A percentile compares a stretch with the other conserved stretches of the same genome.
phyloP scores from a whole-genome alignment of 2,113 vertebrate genomes.

The Melanerpes formicivorus region DNA sequence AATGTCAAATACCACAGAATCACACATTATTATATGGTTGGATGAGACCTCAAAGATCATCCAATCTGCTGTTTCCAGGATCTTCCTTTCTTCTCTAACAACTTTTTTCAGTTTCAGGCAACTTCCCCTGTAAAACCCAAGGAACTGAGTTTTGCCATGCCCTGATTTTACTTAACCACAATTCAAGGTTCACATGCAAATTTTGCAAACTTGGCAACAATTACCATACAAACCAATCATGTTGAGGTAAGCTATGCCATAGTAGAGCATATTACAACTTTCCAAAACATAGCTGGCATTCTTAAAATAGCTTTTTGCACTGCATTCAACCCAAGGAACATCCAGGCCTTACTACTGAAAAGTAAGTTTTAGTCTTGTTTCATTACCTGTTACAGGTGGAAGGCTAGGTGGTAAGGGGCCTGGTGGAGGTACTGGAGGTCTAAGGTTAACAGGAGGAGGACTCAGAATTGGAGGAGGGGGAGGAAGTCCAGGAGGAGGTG shows the following conservation, averaged over 20 bases:
- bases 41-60: no score
- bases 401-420: constrained; percentile 91
- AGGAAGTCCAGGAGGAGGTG: constrained; percentile 89
- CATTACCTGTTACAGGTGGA: constrained; percentile 91
- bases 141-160: not conserved
- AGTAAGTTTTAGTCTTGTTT: not conserved
- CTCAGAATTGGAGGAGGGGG: constrained; percentile 91
- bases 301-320: not conserved
- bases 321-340: not conserved
- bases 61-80: not conserved
- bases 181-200: not conserved
- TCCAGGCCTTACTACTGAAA: not conserved
- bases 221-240: rapidly evolving
- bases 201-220: not conserved
- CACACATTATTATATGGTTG: no score
- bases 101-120: not conserved
- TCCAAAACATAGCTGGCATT: not conserved
- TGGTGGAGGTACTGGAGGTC: constrained; percentile 91
- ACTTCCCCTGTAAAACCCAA: not conserved
- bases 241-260: not conserved
- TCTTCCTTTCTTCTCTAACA: not conserved
- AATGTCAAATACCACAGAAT: not conserved
- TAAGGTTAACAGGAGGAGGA: constrained; percentile 92
- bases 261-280: not conserved
- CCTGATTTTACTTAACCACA: not conserved